Evolutionary conservation across 2,888 invertebrate species (phyloP), one percentile per base, ranked within the genome.

Genomic region (Apodemia duryi): DNA sequence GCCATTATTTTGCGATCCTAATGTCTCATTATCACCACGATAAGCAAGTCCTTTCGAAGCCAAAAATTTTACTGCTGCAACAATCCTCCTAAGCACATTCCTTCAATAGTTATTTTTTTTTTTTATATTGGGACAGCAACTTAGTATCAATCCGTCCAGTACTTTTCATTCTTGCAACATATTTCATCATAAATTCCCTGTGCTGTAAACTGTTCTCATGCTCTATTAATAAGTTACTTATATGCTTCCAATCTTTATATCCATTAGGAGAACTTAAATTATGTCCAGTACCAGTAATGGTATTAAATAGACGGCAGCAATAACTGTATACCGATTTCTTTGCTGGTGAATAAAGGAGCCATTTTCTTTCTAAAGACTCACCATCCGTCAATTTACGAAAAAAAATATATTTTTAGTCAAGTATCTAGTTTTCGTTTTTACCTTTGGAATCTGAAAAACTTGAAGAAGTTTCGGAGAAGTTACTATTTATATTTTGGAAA

Each of bases 331-430:
- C 69, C 67, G 69, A 70, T 54, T 65, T 62, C 61, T 70, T 72
- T 46, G 68, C 41, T 52, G 70, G 71, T 32, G 70, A 72, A 67
- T 72, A 72, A 52, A 72, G 67, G 21, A 71, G 63, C 69, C 67
- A 72, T 72, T 72, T 70, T 72, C 69, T 71, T 65, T 69, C 69
- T 11, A 70, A 49, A 63, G 29, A 62, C 54, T 71, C 71, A 49
- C 49, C 46, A 46, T 46, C 13, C 13, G 13, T 46, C 13, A n/a
- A 46, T 43, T 43, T 10, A 10, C 2, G 43, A 43, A 10, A 9
- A 43, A 43, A 10, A 43, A 4, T 32, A 41, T 9, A 41, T 41
- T 41, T 41, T 41, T 41, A 9, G 41, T 41, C 41, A 7, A 41
- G 41, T 41, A 41, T 67, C 60, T 61, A 63, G 60, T 62, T 46